Evolutionary conservation across 2,888 invertebrate species (phyloP), one percentile per base, ranked within the genome.

Genomic region (Catocala sponsa): DNA sequence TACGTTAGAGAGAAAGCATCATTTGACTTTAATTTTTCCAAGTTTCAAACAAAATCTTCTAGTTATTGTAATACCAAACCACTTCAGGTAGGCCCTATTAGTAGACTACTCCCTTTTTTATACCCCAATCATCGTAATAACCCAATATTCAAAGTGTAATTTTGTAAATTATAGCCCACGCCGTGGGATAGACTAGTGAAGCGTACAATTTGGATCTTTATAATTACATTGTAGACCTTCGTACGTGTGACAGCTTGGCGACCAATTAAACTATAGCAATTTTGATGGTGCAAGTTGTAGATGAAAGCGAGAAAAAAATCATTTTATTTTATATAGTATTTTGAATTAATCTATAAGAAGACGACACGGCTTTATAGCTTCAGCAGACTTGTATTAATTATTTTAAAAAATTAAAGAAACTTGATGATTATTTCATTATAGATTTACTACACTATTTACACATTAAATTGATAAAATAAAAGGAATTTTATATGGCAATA

Each of bases 201-300:
- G 53, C 55, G 56, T 73, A 76, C 62, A 68, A 76, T 75, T 76
- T 68, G 46, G 63, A 63, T 66, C 59, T 68, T 67, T 74, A 66
- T 83, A 82, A 85, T 84, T 81, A 79, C 74, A 65, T 80, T 76
- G 72, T 70, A 68, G 75, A 81, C 80, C 82, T 82, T 80, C 77
- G 63, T 68, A 70, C 77, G 72, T 81, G 83, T 80, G 80, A 77
- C 80, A 78, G 76, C 69, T 75, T 78, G 77, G 78, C 78, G 76
- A 81, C 82, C 80, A 80, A 81, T 78, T 84, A 81, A 70, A 80
- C 77, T 82, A 70, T 78, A 60, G 59, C 63, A 51, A 55, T 56
- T 55, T 44, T 47, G 6, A 11, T 58, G 65, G 73, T 59, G 0
- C 59, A 79, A 78, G 64, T 64, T 1, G 67, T 35, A 63, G 68